phyloP scores from a whole-genome alignment of 2,113 vertebrate genomes.

The Parus major region DNA sequence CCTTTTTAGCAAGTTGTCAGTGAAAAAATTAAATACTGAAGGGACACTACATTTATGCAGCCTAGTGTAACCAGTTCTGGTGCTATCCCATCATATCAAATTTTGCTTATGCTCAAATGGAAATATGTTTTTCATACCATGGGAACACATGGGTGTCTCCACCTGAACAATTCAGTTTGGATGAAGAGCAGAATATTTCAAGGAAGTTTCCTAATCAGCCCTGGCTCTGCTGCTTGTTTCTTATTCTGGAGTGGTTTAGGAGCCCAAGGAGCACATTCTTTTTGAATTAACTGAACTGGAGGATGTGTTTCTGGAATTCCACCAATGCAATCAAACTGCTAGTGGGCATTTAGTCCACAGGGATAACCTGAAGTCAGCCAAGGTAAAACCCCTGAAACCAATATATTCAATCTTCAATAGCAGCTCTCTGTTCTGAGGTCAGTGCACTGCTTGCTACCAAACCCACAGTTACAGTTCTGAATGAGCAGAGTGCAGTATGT shows the following conservation, averaged over 20 bases:
- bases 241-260: not conserved
- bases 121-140: not conserved
- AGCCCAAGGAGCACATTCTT: not conserved
- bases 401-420: not conserved
- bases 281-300: not conserved
- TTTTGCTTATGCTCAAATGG: not conserved
- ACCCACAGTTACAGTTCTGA: not conserved
- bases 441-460: not conserved
- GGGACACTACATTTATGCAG: not conserved
- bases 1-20: not conserved
- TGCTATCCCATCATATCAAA: not conserved
- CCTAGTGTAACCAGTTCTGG: not conserved
- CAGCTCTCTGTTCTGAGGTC: not conserved
- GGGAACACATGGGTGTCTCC: not conserved
- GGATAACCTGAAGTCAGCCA: not conserved
- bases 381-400: not conserved
- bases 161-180: not conserved
- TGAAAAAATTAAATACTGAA: not conserved
- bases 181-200: not conserved
- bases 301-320: not conserved
- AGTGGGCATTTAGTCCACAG: not conserved
- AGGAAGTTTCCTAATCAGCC: not conserved
- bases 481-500: not conserved
- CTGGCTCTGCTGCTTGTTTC: not conserved
- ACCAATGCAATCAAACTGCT: not conserved